These are phyloP conservation scores for Centropus bengalensis DNA, from an alignment of 2,113 vertebrate genomes.

Conservation along the genomic window DNA sequence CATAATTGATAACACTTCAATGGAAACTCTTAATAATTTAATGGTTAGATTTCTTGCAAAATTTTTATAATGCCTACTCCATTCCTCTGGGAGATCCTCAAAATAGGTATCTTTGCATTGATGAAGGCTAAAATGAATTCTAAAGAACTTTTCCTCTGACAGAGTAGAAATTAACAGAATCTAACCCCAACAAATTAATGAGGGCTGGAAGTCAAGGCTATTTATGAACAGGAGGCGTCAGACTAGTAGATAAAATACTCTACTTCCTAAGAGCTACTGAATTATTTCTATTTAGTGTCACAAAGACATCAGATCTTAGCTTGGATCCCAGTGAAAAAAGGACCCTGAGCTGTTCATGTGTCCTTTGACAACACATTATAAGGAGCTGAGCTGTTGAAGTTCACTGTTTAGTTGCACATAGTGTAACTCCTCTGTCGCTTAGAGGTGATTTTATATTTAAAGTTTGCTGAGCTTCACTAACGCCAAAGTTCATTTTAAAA, in stretches of 20 bases:
- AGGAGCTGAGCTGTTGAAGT: not conserved
- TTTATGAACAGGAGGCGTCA: conserved; percentile 30
- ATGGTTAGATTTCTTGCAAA: not conserved
- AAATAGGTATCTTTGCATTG: not conserved
- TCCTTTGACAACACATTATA: not conserved
- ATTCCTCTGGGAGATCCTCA: not conserved
- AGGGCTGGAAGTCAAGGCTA: conserved; percentile 3
- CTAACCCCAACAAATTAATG: not conserved
- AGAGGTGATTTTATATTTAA: not conserved
- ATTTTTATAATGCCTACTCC: not conserved
- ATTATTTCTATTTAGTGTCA: conserved; percentile 28
- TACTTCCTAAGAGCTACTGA: not conserved
- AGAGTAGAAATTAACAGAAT: not conserved
- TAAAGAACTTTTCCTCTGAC: not conserved
- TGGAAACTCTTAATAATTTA: not conserved
- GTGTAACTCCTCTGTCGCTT: not conserved
- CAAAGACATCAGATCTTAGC: not conserved
- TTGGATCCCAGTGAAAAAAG: not conserved
- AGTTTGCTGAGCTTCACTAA: not conserved
- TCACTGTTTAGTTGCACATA: not conserved
- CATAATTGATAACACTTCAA: not conserved
- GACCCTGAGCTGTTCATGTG: not conserved
- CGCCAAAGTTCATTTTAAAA: not conserved
- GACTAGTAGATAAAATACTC: not conserved
- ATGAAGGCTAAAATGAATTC: conserved; percentile 6